These are phyloP conservation scores for Elysia chlorotica DNA, from an alignment of 1,140 invertebrate genomes.

Conservation along the genomic window DNA sequence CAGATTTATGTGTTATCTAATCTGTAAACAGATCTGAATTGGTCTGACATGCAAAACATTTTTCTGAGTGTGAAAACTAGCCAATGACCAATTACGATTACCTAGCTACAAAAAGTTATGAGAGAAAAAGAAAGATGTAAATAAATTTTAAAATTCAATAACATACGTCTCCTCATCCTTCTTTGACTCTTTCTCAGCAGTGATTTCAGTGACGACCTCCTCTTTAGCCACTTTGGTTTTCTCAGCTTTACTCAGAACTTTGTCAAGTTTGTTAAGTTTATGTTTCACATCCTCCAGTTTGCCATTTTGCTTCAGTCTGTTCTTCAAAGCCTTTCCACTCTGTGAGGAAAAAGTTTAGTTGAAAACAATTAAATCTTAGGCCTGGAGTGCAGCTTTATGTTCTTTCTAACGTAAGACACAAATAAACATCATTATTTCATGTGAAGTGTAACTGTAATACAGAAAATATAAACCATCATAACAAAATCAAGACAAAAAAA, in stretches of 20 bases:
- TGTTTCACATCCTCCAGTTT: constrained; percentile 49
- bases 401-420: no score
- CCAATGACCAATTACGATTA: no score
- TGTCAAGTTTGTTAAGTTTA: constrained; percentile 43
- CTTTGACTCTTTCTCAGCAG: not conserved
- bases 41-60: no score
- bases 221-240: not conserved
- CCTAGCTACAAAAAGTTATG: no score
- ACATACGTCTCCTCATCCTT: not conserved
- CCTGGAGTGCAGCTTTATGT: no score
- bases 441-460: not conserved
- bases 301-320: constrained; percentile 44
- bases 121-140: no score
- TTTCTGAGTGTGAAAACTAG: no score
- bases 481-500: not conserved
- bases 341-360: not conserved
- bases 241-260: constrained; percentile 31
- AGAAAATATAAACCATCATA: not conserved
- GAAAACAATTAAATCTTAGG: not conserved
- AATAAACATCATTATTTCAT: no score
- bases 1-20: no score
- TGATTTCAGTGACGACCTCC: not conserved
- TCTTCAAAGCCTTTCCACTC: constrained; percentile 30
- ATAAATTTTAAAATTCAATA: not conserved
- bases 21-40: no score